These are phyloP conservation scores for Halictus quadricinctus DNA, from an alignment of 2,888 invertebrate species.

Conservation along the genomic window DNA sequence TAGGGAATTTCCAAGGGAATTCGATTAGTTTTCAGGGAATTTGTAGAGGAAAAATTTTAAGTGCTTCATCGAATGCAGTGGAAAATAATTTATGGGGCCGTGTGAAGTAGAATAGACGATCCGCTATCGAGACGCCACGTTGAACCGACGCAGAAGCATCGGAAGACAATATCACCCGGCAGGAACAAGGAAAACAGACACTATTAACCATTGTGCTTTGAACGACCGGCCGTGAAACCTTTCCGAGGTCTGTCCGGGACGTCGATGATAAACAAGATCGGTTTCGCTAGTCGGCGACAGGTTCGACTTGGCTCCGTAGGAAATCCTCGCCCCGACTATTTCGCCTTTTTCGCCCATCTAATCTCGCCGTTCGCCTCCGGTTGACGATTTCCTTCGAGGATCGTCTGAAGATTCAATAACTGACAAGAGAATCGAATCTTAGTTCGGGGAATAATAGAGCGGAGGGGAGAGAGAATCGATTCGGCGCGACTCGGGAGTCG, in stretches of 20 bases:
- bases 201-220: slow-evolving; percentile 54
- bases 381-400: slow-evolving; percentile 34
- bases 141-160: neutral
- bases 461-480: slow-evolving; percentile 8
- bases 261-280: slow-evolving; percentile 69
- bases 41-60: neutral
- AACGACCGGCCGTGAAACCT: slow-evolving; percentile 56
- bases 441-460: slow-evolving; percentile 38
- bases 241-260: slow-evolving; percentile 46
- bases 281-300: slow-evolving; percentile 63
- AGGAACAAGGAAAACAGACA: slow-evolving; percentile 47
- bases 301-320: slow-evolving; percentile 65
- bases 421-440: slow-evolving; percentile 50
- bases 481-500: neutral
- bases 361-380: slow-evolving; percentile 30
- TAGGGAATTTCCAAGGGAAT: too few species aligned
- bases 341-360: slow-evolving; percentile 59
- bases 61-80: neutral
- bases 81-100: neutral
- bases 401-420: slow-evolving; percentile 57
- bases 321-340: slow-evolving; percentile 56
- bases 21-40: too few species aligned
- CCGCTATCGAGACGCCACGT: neutral
- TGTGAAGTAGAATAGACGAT: neutral
- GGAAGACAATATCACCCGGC: slow-evolving; percentile 47